Base-by-base conservation (phyloP, 2,797 vertebrate species). In the Moxostoma hubbsi region DNA sequence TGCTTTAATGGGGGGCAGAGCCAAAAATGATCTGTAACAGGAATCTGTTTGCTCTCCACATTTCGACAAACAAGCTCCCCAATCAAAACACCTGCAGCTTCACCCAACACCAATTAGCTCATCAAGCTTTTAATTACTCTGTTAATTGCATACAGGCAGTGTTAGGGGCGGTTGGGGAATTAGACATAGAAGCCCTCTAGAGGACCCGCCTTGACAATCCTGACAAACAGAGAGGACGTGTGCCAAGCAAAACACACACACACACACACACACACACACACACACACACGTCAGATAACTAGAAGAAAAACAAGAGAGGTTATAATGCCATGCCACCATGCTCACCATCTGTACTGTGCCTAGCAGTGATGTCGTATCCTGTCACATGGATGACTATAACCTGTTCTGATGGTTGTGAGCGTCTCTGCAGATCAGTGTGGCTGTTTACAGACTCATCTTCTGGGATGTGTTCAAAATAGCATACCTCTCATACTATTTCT, bases 121-220 rank as follows among this genome's bases (percentile, higher is more conserved):
- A 97, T 98, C 96, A 97, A 95, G 95, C 95, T 97, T 96, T 97
- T 98, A 99, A 98, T 98, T 97, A 98, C 96, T 95, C 95, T 96
- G 96, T 96, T 99, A 98, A 99, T 98, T 98, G 96, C 95, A 94
- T 92, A 92, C 95, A 96, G 95, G 96, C 96, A 94, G 95, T 93
- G 91, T 93, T 93, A 95, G 95, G 95, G 95, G 94, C 93, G 95
- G 95, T 93, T 93, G 90, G 95, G 95, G 95, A 96, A 95, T 95
- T 93, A 90, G 93, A 92, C 92, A 89, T 82, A 83, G 86, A 83
- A 84, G 89, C 86, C 88, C 91, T 94, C 87, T 83, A 88, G 92
- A 92, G 92, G 92, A 92, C 89, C 87, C 84, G 83, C 85, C 90
- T 93, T 88, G 92, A 92, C 90, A 90, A 93, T 89, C 86, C 87